Conservation (phyloP, 2,888 invertebrate species). For the Lasioglossum lativentre region DNA sequence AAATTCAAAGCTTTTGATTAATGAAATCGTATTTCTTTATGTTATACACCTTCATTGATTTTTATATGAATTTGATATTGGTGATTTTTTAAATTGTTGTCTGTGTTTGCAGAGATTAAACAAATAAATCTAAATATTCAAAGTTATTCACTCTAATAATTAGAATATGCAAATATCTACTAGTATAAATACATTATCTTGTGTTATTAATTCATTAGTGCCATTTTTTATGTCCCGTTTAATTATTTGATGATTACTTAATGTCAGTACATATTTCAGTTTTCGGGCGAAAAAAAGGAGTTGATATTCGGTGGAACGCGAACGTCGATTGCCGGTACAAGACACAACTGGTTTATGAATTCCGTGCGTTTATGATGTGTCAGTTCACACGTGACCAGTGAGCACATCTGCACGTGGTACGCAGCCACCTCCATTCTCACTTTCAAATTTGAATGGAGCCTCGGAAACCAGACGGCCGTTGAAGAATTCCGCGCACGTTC, state of each 20-base stretch:
- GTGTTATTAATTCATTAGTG: too few species aligned
- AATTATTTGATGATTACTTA: too few species aligned
- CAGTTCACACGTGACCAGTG: constrained; percentile 32
- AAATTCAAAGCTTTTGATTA: too few species aligned
- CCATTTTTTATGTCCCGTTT: too few species aligned
- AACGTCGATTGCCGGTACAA: background rate
- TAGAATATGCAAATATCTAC: too few species aligned
- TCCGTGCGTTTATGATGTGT: constrained; percentile 24
- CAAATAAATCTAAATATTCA: background rate
- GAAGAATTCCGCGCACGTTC: constrained; percentile 44
- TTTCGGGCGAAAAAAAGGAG: background rate
- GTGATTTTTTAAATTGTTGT: too few species aligned
- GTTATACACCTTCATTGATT: too few species aligned
- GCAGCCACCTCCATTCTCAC: constrained; percentile 39
- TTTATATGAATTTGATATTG: too few species aligned
- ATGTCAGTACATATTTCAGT: background rate
- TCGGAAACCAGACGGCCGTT: constrained; percentile 15
- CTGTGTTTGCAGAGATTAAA: too few species aligned
- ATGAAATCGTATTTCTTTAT: too few species aligned
- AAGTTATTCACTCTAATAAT: too few species aligned
- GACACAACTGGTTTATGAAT: background rate
- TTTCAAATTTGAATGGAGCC: constrained; percentile 53
- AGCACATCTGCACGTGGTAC: constrained; percentile 25
- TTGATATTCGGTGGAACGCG: background rate
- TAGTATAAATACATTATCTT: too few species aligned